Evolutionary conservation across 2,113 vertebrate species (phyloP).

Genomic region (Phocoena phocoena): DNA sequence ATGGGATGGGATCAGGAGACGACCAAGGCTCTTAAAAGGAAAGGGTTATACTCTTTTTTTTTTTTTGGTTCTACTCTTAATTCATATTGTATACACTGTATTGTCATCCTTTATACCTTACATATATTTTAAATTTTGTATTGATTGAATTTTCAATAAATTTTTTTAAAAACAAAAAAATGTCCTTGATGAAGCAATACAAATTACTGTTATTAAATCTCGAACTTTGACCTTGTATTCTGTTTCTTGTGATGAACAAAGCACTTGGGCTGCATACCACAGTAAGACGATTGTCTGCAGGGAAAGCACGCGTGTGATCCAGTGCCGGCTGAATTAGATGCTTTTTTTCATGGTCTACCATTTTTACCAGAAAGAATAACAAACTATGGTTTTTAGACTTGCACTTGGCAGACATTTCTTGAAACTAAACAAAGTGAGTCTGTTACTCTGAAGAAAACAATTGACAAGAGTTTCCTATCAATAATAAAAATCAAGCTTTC

Average conservation of each 20-base stretch:
- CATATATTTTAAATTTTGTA: neutral
- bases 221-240: neutral
- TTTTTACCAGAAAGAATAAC: constrained; percentile 9
- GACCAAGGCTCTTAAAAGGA: neutral
- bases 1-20: neutral
- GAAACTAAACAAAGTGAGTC: constrained; percentile 13
- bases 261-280: neutral
- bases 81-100: neutral
- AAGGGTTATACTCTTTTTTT: neutral
- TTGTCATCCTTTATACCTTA: neutral
- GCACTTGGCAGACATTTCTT: neutral
- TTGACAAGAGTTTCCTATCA: neutral
- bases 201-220: neutral
- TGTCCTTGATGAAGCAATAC: neutral
- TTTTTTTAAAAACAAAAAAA: neutral
- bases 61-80: neutral
- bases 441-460: neutral
- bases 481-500: constrained; percentile 13
- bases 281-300: neutral
- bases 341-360: neutral
- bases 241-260: neutral
- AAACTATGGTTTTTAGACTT: neutral
- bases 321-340: neutral
- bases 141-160: neutral
- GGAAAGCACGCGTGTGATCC: neutral